Base-by-base conservation (phyloP, 2,888 invertebrate genomes). In the Scaptomyza parva region DNA sequence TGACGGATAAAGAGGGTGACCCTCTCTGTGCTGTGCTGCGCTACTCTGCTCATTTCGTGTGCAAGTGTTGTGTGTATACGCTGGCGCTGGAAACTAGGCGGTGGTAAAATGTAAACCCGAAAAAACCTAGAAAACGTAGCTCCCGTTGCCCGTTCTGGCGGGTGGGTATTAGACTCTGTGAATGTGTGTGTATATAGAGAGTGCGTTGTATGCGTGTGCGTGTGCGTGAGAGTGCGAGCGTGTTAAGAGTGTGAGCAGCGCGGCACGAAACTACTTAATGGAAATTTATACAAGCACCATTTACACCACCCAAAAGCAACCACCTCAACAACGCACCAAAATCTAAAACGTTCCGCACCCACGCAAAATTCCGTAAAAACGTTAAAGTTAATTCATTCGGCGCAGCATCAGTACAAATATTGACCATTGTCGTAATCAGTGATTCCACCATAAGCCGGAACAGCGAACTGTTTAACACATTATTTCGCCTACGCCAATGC, bases 41-140 rank as follows among this genome's bases (percentile, higher is more conserved):
- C 43, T 66, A 40, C 55, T 70, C 62, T 77, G 77, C 74, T 73
- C 59, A 62, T 70, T 53, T 63, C 75, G 73, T 75, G 73, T 74
- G 73, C 73, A 70, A 74, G 75, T 74, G 74, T 76, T 81, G 83
- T 84, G 86, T 84, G 83, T 84, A 86, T 84, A 84, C 84, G 77
- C 65, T 74, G 84, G 86, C 79, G 84, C 80, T 83, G 80, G 86
- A 81, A 82, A 83, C 79, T 82, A 79, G 86, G 82, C 86, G 86
- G 82, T 82, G 82, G 76, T 78, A 78, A 76, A 78, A 78, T 80
- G 77, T 73, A 81, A 81, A 74, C 74, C 76, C 76, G 69, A 81
- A 78, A 71, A 61, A 63, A 64, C 57, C 44, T 67, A 69, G 81
- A 81, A 81, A 82, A 82, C 76, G 78, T 67, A 60, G 76, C 68